phyloP scores from a whole-genome alignment of 2,113 vertebrate species.

The Pachyramphus minor region DNA sequence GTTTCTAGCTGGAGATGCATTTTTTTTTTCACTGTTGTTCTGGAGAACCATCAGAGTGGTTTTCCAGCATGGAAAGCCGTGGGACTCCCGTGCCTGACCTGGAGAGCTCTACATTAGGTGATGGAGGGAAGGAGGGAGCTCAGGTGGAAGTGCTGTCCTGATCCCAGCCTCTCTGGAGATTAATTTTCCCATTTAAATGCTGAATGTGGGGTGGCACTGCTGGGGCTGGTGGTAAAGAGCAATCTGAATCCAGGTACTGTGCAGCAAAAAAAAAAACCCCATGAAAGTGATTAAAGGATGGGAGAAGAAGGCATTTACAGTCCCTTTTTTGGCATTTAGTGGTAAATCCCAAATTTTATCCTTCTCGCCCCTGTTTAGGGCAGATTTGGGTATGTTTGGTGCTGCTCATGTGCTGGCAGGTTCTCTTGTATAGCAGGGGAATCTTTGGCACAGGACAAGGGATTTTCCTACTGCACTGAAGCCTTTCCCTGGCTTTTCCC shows the following conservation, averaged over 20 bases:
- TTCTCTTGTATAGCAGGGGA: background rate
- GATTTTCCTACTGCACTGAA: background rate
- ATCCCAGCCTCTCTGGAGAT: background rate
- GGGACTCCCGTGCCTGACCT: fast-evolving
- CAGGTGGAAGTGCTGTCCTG: background rate
- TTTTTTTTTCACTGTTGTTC: background rate
- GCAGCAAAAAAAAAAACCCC: background rate
- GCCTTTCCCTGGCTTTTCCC: background rate
- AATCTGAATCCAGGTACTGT: background rate
- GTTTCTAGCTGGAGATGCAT: background rate
- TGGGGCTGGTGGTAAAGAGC: fast-evolving
- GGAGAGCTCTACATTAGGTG: fast-evolving
- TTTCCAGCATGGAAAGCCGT: background rate
- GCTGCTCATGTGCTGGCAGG: background rate
- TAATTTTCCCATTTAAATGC: background rate
- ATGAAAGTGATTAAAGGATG: background rate
- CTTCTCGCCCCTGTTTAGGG: background rate
- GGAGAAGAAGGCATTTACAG: background rate
- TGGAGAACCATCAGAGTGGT: background rate
- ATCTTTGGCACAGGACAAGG: background rate
- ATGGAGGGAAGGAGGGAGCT: background rate
- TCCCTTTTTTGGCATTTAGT: background rate
- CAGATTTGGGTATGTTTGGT: background rate
- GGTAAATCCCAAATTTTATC: background rate
- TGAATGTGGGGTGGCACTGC: background rate